Evolutionary conservation across 2,797 vertebrate species (phyloP).

Genomic region (Rachycentron canadum): DNA sequence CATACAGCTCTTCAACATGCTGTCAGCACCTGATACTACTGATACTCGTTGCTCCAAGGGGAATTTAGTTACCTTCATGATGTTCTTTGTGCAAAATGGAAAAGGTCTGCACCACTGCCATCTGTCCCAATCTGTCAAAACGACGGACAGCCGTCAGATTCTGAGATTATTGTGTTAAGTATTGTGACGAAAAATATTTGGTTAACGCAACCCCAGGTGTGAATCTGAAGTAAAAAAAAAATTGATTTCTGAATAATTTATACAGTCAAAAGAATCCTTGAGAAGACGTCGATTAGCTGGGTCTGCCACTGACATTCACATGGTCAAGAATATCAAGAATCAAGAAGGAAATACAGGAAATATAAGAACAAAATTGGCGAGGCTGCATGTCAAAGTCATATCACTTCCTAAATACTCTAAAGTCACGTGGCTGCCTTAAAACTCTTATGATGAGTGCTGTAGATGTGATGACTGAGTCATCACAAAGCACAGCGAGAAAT

Average conservation of each 20-base stretch:
- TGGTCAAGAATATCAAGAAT: too few relatives aligned
- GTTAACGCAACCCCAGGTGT: background rate
- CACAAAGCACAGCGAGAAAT: conserved; percentile 45
- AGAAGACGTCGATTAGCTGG: background rate
- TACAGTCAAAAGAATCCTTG: background rate
- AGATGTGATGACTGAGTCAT: conserved; percentile 48
- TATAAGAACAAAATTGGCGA: conserved; percentile 10
- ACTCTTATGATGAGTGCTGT: conserved; percentile 27
- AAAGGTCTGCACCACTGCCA: background rate
- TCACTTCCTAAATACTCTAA: conserved; percentile 24
- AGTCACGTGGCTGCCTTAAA: conserved; percentile 31
- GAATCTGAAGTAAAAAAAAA: conserved; percentile 17
- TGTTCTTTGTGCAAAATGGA: background rate
- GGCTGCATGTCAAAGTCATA: conserved; percentile 13
- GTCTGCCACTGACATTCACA: conserved; percentile 28
- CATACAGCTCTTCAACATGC: background rate
- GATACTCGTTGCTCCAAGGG: background rate
- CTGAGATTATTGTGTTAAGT: too few relatives aligned
- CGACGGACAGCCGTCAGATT: too few relatives aligned
- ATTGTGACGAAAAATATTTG: too few relatives aligned
- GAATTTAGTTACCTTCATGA: background rate
- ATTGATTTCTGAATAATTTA: conserved; percentile 13
- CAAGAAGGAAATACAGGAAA: background rate
- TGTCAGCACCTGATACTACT: background rate
- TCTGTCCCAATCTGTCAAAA: too few relatives aligned